Evolutionary conservation across 2,113 vertebrate genomes (phyloP), one percentile per base, ranked within the genome.

Genomic region (Orientallactaga bullata): DNA sequence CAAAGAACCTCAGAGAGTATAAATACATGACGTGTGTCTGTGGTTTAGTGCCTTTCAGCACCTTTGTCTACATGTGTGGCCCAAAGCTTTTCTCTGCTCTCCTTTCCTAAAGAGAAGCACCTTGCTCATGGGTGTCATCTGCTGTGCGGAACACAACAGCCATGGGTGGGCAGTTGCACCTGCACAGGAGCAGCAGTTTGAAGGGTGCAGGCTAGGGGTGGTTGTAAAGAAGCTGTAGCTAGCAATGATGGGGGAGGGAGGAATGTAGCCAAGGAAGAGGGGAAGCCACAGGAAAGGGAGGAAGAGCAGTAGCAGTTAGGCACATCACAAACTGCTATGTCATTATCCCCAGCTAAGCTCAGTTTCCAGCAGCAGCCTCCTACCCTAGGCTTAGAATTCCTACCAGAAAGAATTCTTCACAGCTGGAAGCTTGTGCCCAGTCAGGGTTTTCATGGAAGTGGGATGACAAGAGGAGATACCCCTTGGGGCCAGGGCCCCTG

Each of bases 321-420:
- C 23, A 77, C 69, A 91, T 81, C 77, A 85, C 5, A 3, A 95
- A 93, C 58, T 94, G 93, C 91, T 86, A 28, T 81, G 87, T 89
- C 89, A 89, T 71, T 63, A 21, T 95, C 68, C 60, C 24, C 35
- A 86, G 82, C 39, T 88, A 78, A 74, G 35, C 85, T 77, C 23
- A 13, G 35, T 79, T 94, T 96, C 69, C 18, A 68, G 73, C 24
- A 24, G 72, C 55, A 37, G 3, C 86, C 84, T 87, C 94, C n/a
- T 17, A 55, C 55, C 66, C 63, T 24, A 85, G 37, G 12, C 71
- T 71, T 71, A 81, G 39, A 60, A 86, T 89, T 96, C 71, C 78
- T 92, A 72, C n/a, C 32, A 24, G 13, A 83, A 35, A 81, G 85
- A 26, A n/a, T 91, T 92, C 80, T 83, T 32, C 79, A 83, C 84